Conservation (phyloP, 2,888 invertebrate species). For the Perizoma affinitatum region DNA sequence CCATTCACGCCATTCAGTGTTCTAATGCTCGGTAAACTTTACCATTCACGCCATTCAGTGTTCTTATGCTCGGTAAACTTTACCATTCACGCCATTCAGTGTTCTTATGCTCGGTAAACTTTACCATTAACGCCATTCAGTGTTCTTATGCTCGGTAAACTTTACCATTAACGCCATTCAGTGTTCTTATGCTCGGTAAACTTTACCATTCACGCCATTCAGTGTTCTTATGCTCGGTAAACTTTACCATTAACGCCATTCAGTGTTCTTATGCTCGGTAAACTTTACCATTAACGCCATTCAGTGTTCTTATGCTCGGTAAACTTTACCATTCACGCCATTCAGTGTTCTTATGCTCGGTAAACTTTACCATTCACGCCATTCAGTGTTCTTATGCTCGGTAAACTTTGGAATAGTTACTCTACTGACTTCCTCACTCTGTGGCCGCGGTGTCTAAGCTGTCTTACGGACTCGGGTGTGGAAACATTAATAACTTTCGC, state of each 20-base stretch:
- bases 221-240: background rate
- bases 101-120: background rate
- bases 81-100: background rate
- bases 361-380: background rate
- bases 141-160: background rate
- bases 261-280: background rate
- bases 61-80: background rate
- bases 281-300: background rate
- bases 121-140: background rate
- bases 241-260: background rate
- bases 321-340: background rate
- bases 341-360: background rate
- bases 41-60: background rate
- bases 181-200: background rate
- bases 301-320: background rate
- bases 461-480: conserved; percentile 17
- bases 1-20: background rate
- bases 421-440: background rate
- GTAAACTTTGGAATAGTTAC: background rate
- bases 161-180: background rate
- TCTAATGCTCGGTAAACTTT: background rate
- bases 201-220: background rate
- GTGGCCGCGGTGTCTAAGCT: conserved; percentile 15
- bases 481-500: conserved; percentile 23
- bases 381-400: no score